Conservation (phyloP, 2,113 vertebrate genomes). For the Oreochromis aureus region DNA sequence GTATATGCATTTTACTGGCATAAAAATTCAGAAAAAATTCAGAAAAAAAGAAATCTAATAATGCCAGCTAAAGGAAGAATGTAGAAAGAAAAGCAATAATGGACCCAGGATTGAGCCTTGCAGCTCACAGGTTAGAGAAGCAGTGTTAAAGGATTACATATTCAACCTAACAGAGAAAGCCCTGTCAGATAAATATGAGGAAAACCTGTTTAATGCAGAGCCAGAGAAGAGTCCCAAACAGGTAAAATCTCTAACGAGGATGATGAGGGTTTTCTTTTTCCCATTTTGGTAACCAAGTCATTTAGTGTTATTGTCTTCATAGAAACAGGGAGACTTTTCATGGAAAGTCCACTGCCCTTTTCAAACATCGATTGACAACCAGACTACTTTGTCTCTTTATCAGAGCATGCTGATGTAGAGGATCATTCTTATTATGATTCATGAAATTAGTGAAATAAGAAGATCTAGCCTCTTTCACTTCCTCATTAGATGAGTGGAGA, state of each 20-base stretch:
- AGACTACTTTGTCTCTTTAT: background rate
- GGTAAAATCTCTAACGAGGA: background rate
- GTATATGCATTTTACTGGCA: background rate
- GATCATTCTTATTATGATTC: background rate
- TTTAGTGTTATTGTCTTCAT: background rate
- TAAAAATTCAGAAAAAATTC: background rate
- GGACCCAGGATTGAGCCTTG: background rate
- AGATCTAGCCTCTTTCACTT: background rate
- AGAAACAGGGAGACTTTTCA: background rate
- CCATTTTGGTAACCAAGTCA: background rate
- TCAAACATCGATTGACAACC: background rate
- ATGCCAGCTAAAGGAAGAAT: background rate
- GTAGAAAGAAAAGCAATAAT: background rate
- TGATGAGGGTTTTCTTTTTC: background rate
- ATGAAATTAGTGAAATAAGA: rapidly evolving
- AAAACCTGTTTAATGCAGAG: background rate
- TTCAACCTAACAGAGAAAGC: background rate
- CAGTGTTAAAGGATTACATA: background rate
- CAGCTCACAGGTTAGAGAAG: background rate
- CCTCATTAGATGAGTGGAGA: background rate
- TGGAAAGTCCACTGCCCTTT: background rate
- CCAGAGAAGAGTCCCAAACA: background rate
- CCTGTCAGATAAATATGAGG: background rate
- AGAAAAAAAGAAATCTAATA: background rate
- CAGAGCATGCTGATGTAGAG: background rate